Conservation (phyloP, 2,113 vertebrate species). For the Etheostoma spectabile region DNA sequence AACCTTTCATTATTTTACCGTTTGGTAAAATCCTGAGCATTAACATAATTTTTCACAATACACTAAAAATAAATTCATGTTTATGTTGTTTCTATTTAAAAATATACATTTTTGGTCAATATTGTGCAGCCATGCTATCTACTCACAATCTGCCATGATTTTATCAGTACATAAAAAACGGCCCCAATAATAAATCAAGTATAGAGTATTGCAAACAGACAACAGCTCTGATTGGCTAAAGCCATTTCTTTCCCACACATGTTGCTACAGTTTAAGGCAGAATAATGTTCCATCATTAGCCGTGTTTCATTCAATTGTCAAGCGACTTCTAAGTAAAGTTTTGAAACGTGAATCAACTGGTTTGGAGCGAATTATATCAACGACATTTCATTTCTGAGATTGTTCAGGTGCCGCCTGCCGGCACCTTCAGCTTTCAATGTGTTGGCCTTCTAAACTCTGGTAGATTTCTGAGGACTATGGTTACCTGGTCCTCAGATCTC, state of each 20-base stretch:
- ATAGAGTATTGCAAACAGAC: constrained; percentile 15
- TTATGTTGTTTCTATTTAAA: constrained; percentile 42
- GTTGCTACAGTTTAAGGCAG: constrained; percentile 73
- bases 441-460: no score
- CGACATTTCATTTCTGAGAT: no score
- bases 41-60: constrained; percentile 3
- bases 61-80: constrained; percentile 36
- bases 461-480: no score
- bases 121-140: constrained; percentile 26
- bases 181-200: constrained; percentile 7
- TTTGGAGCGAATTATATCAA: no score
- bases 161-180: constrained; percentile 32
- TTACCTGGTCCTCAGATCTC: no score
- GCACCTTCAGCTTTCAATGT: no score
- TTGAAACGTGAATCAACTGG: no score
- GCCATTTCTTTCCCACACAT: constrained; percentile 7
- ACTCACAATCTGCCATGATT: constrained; percentile 13
- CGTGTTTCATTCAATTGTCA: no score
- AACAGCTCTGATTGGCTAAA: constrained; percentile 25
- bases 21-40: constrained; percentile 57
- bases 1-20: neutral
- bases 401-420: no score
- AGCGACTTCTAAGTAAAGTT: no score
- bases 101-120: constrained; percentile 71
- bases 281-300: constrained; percentile 21